Evolutionary conservation across 2,888 invertebrate genomes (phyloP), one percentile per base, ranked within the genome.

Genomic region (Nomada fabriciana): DNA sequence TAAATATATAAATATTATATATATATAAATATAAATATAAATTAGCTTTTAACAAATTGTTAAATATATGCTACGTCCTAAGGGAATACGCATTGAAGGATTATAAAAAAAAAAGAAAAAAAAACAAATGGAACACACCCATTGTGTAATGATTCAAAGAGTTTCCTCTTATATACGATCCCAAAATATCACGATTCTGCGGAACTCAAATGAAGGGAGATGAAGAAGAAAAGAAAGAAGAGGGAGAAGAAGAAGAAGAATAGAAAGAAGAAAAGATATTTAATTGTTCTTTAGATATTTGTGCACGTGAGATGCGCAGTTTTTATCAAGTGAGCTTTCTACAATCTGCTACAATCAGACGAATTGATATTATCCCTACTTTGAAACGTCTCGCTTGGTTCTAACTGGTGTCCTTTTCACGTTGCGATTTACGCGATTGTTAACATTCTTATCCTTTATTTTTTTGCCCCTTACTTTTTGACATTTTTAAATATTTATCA

Each of bases 1-100:
- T 80, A 80, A 80, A 68, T 80, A 79, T 79, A 80, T 80, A 80
- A 80, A 80, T 80, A 80, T 80, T 80, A 80, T 72, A 80, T 77
- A 76, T 29, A 29, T 29, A 79, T 79, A 76, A 73, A 76, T 78
- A 80, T 80, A 80, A 78, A 76, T 79, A 79, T 76, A 53, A 89
- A 89, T 89, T 92, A 92, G 92, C 91, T 93, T 93, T 92, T 93
- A 93, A 92, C 93, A 92, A 91, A 86, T 92, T 93, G 91, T 93
- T 93, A 91, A 91, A 90, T 87, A 90, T 87, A 88, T 89, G 88
- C 89, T 88, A 89, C 88, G 89, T 88, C 86, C 81, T 87, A 79
- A 84, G 87, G 85, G 88, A 88, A 86, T 86, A 86, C 89, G 88
- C 89, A 91, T 90, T 90, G 85, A 86, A 88, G 82, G 85, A 87